Conservation (phyloP, 1,140 invertebrate genomes). For the Steinernema feltiae region DNA sequence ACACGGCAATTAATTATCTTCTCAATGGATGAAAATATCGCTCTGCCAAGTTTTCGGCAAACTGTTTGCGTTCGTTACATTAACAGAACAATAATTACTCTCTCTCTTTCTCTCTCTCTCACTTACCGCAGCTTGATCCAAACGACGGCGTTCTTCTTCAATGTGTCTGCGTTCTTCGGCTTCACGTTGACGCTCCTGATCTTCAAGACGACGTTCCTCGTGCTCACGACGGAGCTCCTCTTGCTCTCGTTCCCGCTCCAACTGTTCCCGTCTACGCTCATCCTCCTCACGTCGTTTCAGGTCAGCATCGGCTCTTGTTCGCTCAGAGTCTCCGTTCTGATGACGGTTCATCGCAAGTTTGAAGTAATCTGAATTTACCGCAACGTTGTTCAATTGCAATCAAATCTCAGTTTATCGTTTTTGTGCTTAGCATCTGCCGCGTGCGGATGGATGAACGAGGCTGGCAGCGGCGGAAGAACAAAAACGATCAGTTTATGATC, state of each 20-base stretch:
- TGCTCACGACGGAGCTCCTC: not conserved
- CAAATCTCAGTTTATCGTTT: slow-evolving; percentile 11
- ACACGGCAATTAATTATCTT: slow-evolving; percentile 10
- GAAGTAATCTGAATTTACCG: slow-evolving; percentile 38
- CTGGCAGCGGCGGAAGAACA: not conserved
- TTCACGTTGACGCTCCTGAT: slow-evolving; percentile 26
- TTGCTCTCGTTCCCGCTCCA: slow-evolving; percentile 1
- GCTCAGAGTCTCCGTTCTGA: slow-evolving; percentile 11
- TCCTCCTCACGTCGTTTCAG: slow-evolving; percentile 26
- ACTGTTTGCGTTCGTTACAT: not conserved
- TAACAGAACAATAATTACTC: not conserved
- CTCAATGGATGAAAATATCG: not conserved
- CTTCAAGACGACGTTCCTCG: slow-evolving; percentile 22
- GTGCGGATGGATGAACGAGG: slow-evolving; percentile 1
- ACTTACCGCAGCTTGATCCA: slow-evolving; percentile 9
- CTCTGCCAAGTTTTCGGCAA: not conserved
- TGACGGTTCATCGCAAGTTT: slow-evolving; percentile 29
- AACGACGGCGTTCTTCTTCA: slow-evolving; percentile 20
- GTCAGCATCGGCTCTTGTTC: slow-evolving; percentile 16
- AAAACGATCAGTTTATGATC: slow-evolving; percentile 7
- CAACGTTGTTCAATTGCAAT: slow-evolving; percentile 9
- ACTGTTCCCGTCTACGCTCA: slow-evolving; percentile 12
- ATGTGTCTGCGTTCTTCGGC: slow-evolving; percentile 25
- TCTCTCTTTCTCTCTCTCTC: too few relatives aligned
- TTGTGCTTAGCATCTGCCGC: not conserved